These are phyloP conservation scores for Atherinomorus stipes DNA, from an alignment of 2,113 vertebrate genomes.

Conservation along the genomic window DNA sequence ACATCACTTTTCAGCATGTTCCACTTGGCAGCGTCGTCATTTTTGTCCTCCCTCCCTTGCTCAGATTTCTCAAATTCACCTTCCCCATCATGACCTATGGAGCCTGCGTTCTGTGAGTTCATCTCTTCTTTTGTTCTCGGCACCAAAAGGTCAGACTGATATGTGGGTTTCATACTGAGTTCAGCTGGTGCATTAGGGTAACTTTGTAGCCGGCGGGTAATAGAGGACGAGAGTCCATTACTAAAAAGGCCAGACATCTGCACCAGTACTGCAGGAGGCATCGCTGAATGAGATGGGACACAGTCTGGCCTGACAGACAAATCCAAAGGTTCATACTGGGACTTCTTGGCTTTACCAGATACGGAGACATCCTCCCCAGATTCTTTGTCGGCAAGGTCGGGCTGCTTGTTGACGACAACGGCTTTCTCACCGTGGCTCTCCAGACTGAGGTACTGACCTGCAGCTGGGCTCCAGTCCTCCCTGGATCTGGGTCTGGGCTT, in stretches of 20 bases:
- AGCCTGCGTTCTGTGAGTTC: conserved; percentile 77
- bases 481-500: conserved; percentile 82
- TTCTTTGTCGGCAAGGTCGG: conserved; percentile 48
- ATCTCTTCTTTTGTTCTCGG: conserved; percentile 84
- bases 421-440: conserved; percentile 81
- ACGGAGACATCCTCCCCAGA: conserved; percentile 18
- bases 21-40: conserved; percentile 62
- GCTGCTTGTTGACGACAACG: conserved; percentile 48
- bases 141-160: conserved; percentile 82
- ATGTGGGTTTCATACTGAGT: conserved; percentile 71
- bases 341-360: conserved; percentile 83
- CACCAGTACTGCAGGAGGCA: conserved; percentile 75
- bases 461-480: conserved; percentile 79
- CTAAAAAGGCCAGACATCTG: conserved; percentile 85
- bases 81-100: conserved; percentile 76
- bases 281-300: conserved; percentile 76
- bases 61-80: conserved; percentile 80
- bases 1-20: conserved; percentile 62
- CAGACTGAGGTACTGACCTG: conserved; percentile 79
- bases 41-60: conserved; percentile 39
- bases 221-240: conserved; percentile 74
- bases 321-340: conserved; percentile 93
- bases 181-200: conserved; percentile 83
- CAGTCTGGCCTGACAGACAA: conserved; percentile 89
- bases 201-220: conserved; percentile 74